Conservation (phyloP, 53 echinoderm and acorn worm species). For the Luidia sarsii region DNA sequence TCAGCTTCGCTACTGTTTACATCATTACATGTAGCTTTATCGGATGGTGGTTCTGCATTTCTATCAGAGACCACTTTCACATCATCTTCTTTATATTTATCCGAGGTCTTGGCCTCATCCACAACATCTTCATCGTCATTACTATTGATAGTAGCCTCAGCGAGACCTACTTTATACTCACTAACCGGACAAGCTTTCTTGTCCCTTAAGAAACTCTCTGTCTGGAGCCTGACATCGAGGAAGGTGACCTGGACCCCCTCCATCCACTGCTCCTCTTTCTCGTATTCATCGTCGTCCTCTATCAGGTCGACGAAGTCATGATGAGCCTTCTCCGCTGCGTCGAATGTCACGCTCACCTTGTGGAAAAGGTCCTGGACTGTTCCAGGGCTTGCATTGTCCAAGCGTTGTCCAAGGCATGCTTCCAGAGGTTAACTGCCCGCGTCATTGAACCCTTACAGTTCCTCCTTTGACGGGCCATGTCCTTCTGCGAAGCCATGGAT, state of each 20-base stretch:
- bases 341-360: background rate
- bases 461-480: too few relatives aligned
- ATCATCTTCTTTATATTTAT: background rate
- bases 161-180: too few relatives aligned
- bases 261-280: conserved; percentile 10
- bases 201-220: conserved; percentile 36
- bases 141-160: background rate
- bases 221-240: conserved; percentile 36
- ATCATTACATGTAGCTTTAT: background rate
- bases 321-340: background rate
- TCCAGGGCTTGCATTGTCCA: too few relatives aligned
- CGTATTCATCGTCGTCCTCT: background rate
- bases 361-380: too few relatives aligned
- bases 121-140: conserved; percentile 4
- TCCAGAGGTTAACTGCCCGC: too few relatives aligned
- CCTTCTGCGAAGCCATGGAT: too few relatives aligned
- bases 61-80: background rate
- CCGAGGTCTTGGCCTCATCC: conserved; percentile 14
- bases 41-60: background rate
- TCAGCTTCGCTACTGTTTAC: background rate
- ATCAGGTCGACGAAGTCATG: background rate
- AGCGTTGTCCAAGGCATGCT: too few relatives aligned
- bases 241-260: conserved; percentile 15
- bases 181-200: conserved; percentile 13
- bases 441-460: too few relatives aligned